These are phyloP conservation scores for Mugil cephalus DNA, from an alignment of 2,113 vertebrate genomes.

Conservation along the genomic window DNA sequence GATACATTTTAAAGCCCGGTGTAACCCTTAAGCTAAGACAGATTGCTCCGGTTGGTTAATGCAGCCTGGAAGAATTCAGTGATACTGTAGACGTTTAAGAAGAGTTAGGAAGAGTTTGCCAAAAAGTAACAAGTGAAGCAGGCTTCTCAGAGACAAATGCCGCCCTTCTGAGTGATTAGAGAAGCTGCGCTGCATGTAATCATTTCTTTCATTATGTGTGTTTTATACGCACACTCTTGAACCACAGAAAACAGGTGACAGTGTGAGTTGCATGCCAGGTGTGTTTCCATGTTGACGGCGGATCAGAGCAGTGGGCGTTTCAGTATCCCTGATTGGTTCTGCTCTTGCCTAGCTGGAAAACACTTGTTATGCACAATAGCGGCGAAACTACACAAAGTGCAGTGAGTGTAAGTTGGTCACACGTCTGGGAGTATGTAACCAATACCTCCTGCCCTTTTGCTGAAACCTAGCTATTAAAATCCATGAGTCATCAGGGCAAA, in stretches of 20 bases:
- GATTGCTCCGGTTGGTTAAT: no score
- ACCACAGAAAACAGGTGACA: slow-evolving; percentile 65
- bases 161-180: slow-evolving; percentile 25
- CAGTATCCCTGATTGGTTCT: slow-evolving; percentile 43
- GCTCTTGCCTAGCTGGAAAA: slow-evolving; percentile 23
- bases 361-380: slow-evolving; percentile 26
- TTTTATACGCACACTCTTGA: slow-evolving; percentile 19
- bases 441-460: background rate
- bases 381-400: background rate
- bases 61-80: background rate
- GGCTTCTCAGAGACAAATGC: slow-evolving; percentile 33
- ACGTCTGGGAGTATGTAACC: background rate
- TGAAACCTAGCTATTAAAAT: slow-evolving; percentile 5
- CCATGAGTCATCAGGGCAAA: background rate
- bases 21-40: no score
- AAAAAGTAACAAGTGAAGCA: slow-evolving; percentile 31
- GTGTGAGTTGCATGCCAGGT: slow-evolving; percentile 32
- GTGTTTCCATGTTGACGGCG: slow-evolving; percentile 23
- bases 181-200: slow-evolving; percentile 21
- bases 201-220: slow-evolving; percentile 14
- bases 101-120: slow-evolving; percentile 7
- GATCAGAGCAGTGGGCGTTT: slow-evolving; percentile 32
- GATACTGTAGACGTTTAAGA: background rate
- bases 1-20: no score
- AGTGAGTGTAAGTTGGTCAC: background rate